Conservation (phyloP, 2,113 vertebrate genomes). For the Baryphthengus martii region DNA sequence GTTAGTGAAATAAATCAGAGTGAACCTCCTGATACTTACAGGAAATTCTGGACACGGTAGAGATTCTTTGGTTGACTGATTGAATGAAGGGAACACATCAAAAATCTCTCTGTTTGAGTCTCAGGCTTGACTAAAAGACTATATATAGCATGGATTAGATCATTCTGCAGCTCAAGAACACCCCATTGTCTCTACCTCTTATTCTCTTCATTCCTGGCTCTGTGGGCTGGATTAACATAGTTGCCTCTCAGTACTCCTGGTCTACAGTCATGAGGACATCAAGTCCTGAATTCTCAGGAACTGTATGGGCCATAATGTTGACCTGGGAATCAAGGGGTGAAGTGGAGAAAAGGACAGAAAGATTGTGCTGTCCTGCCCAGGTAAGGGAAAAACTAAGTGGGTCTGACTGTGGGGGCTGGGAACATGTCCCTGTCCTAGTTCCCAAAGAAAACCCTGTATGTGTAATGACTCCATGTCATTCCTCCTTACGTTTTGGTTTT, state of each 20-base stretch:
- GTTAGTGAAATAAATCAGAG: not conserved
- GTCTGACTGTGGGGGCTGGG: not conserved
- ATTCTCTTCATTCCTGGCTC: not conserved
- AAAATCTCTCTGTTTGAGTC: not conserved
- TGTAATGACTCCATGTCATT: not conserved
- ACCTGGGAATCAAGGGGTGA: not conserved
- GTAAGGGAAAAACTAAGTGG: not conserved
- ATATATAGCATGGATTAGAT: not conserved
- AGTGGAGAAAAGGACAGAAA: not conserved
- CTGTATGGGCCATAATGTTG: too few species aligned
- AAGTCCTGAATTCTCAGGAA: not conserved
- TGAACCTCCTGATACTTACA: not conserved
- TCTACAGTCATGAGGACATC: not conserved
- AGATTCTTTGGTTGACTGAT: not conserved
- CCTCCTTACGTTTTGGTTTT: not conserved
- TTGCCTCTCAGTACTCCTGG: not conserved
- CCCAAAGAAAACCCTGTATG: not conserved
- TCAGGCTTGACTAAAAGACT: not conserved
- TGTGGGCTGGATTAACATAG: not conserved
- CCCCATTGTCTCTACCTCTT: not conserved
- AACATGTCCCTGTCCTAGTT: rapidly evolving
- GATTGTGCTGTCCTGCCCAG: not conserved
- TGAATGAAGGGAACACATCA: not conserved
- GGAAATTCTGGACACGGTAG: not conserved
- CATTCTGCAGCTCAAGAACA: not conserved